Base-by-base conservation (phyloP, 2,797 vertebrate species). In the Harpagifer antarcticus region DNA sequence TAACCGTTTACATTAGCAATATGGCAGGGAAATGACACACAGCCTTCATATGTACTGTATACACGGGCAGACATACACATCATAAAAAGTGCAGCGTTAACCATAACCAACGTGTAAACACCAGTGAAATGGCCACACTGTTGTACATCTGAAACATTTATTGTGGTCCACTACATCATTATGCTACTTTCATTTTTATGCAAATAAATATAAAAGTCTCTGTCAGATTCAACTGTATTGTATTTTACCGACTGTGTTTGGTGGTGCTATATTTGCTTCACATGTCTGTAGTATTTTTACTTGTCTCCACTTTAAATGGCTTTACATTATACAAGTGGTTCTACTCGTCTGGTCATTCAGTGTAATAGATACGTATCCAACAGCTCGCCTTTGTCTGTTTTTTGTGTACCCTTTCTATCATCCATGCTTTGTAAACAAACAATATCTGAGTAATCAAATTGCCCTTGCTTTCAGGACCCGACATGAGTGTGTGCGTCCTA, bases 401-500 rank as follows among this genome's bases (percentile, higher is more conserved):
- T 49, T 70, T 57, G 23, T 23, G 10, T 6, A 42, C 5, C 0
- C 19, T 66, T 40, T 54, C 47, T 54, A 4, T 31, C 9, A 54
- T 61, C 20, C 20, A 49, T 40, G 10, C 4, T 62, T 0, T 10
- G 20, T 44, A 61, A 54, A 20, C 23, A 69, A 62, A 68, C 19
- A 10, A 7, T 4, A 20, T 62, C 47, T 60, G 20, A 72, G 58
- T 52, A 33, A 80, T 78, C 33, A 58, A 61, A 74, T 43, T 5
- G 8, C 14, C 6, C 1, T 0, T 10, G 42, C 3, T 33, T 23
- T 43, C 58, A 71, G 47, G 44, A 56, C 17, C 17, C 19, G 42
- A 16, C 54, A 27, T 0, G 0, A 12, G 3, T 1, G 15, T n/a
- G 7, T 13, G 43, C 11, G 1, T 71, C 75, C 17, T 78, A 98